These are phyloP conservation scores for Turnix velox DNA, from an alignment of 2,113 vertebrate species.

Conservation along the genomic window DNA sequence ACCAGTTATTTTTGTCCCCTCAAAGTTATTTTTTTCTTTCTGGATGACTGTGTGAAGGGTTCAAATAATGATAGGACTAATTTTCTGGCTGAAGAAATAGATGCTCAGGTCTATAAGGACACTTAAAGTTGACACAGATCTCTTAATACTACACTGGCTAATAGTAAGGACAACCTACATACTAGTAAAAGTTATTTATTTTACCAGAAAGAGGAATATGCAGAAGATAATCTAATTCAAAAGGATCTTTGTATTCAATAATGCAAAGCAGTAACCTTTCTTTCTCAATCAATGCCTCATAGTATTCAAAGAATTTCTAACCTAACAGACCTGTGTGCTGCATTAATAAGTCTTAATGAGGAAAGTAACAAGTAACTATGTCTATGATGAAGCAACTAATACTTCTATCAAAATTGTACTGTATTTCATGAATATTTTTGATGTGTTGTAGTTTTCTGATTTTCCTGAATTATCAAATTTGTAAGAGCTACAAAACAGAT, in stretches of 20 bases:
- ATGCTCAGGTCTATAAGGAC: background rate
- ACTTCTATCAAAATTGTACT: background rate
- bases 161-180: background rate
- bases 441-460: background rate
- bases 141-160: background rate
- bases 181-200: background rate
- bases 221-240: background rate
- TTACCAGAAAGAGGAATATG: background rate
- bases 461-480: background rate
- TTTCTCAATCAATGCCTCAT: background rate
- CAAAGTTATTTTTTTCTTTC: background rate
- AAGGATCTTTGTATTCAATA: background rate
- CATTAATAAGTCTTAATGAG: background rate
- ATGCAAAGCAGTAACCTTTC: background rate
- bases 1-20: background rate
- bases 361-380: background rate
- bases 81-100: background rate
- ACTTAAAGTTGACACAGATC: background rate
- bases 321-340: background rate
- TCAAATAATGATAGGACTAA: background rate
- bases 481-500: background rate
- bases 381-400: background rate
- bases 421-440: background rate
- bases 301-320: background rate
- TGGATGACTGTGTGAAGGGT: background rate